A percentile compares a stretch with the other conserved stretches of the same genome.
phyloP scores from a whole-genome alignment of 2,888 invertebrate species.

The Clunio marinus region DNA sequence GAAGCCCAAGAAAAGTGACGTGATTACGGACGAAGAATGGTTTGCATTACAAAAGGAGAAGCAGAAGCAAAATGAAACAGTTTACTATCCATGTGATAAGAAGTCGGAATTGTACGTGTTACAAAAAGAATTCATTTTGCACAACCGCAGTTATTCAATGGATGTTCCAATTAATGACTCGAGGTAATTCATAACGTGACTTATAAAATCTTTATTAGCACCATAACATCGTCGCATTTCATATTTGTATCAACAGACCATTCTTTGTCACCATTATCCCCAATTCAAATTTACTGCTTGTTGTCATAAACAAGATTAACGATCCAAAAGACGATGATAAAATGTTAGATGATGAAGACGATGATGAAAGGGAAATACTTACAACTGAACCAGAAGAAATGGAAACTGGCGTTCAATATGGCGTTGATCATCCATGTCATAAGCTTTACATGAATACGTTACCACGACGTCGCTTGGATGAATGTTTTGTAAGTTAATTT shows the following conservation, averaged over 20 bases:
- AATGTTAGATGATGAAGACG: conserved; percentile 45
- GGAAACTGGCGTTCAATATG: conserved; percentile 45
- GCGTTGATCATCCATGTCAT: conserved; percentile 62
- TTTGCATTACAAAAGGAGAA: conserved; percentile 39
- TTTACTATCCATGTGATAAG: conserved; percentile 66
- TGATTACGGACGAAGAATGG: conserved; percentile 52
- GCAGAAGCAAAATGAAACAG: conserved; percentile 40
- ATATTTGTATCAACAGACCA: conserved; percentile 54
- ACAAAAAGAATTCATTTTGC: conserved; percentile 57
- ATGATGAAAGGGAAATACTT: background rate
- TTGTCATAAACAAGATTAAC: conserved; percentile 63
- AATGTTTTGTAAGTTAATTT: conserved; percentile 56
- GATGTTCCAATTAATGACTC: conserved; percentile 51
- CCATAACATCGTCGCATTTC: too few relatives aligned
- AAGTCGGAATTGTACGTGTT: conserved; percentile 65
- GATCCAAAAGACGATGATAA: too few relatives aligned
- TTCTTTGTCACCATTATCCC: conserved; percentile 70
- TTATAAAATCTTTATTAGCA: background rate
- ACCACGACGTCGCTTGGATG: conserved; percentile 63
- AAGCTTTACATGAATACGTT: conserved; percentile 68
- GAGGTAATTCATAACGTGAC: conserved; percentile 3
- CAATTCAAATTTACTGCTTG: conserved; percentile 71
- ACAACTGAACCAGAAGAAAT: conserved; percentile 18
- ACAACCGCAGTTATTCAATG: conserved; percentile 48
- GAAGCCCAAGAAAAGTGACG: conserved; percentile 45